These are phyloP conservation scores for Apis laboriosa DNA, from an alignment of 1,140 invertebrate genomes.

Conservation along the genomic window DNA sequence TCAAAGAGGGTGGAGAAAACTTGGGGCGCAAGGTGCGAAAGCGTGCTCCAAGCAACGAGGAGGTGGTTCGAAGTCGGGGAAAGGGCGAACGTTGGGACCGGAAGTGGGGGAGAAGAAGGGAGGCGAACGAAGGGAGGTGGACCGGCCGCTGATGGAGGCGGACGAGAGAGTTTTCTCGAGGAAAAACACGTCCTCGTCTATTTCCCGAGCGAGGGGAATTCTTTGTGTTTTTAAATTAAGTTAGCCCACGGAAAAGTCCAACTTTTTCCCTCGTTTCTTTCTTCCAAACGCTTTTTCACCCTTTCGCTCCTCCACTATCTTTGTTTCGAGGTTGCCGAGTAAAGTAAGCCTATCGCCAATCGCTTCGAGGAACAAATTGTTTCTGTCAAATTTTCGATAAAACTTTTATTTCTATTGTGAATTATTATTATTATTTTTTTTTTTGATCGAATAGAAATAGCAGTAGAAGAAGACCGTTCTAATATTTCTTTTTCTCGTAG, in stretches of 20 bases:
- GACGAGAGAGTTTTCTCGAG: conserved; percentile 45
- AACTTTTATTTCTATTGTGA: not conserved
- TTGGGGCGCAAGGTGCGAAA: conserved; percentile 18
- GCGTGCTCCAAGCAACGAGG: conserved; percentile 36
- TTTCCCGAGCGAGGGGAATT: conserved; percentile 60
- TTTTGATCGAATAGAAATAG: too few species aligned
- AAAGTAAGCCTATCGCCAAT: conserved; percentile 6
- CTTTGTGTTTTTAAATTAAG: conserved; percentile 68
- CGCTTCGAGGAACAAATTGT: conserved; percentile 2
- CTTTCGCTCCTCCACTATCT: not conserved
- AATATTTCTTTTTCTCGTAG: too few species aligned
- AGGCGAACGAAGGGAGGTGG: not conserved
- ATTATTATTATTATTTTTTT: too few species aligned
- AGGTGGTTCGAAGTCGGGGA: conserved; percentile 20
- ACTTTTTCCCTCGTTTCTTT: conserved; percentile 47
- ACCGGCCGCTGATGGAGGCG: conserved; percentile 39
- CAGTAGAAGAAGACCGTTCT: too few species aligned
- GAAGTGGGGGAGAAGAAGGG: conserved; percentile 4
- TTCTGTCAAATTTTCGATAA: too few species aligned
- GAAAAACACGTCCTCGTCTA: conserved; percentile 63
- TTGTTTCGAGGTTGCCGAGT: not conserved
- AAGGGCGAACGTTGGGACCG: conserved; percentile 9
- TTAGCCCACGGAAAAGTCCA: conserved; percentile 58
- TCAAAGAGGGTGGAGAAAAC: not conserved
- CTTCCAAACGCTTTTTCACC: conserved; percentile 41